Evolutionary conservation across 2,888 invertebrate species (phyloP).

Genomic region (Clitarchus hookeri): DNA sequence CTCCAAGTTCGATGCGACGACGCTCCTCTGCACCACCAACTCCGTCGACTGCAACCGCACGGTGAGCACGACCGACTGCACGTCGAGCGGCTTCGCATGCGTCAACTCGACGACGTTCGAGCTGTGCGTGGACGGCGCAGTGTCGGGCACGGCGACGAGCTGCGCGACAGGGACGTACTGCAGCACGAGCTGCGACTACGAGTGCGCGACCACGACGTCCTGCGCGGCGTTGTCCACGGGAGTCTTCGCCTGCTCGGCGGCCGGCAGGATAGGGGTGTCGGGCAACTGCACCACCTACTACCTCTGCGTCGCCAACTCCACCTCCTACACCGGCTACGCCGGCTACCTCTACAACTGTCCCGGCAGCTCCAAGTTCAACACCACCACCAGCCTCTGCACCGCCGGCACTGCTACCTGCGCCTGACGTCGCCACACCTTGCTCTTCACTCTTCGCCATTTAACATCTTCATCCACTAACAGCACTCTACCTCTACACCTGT

Average conservation of each 20-base stretch:
- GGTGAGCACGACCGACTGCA: neutral
- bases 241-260: neutral
- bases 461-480: too few relatives aligned
- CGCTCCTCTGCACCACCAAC: neutral
- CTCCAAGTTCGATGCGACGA: neutral
- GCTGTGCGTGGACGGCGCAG: constrained; percentile 15
- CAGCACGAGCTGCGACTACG: neutral
- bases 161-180: neutral
- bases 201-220: neutral
- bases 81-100: neutral
- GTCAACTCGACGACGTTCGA: neutral
- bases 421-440: too few relatives aligned
- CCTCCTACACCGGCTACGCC: neutral
- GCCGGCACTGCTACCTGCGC: neutral
- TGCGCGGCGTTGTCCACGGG: neutral
- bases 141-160: neutral
- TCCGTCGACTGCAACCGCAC: neutral
- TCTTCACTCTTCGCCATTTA: too few relatives aligned
- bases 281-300: constrained; percentile 4
- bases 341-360: neutral
- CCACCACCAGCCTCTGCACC: constrained; percentile 17
- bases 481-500: neutral
- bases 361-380: constrained; percentile 6
- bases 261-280: neutral
- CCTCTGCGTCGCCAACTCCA: constrained; percentile 18